A percentile compares a stretch with the other conserved stretches of the same genome.
Evolutionary conservation across 2,113 vertebrate genomes (phyloP).

Genomic region (Oryzias celebensis): DNA sequence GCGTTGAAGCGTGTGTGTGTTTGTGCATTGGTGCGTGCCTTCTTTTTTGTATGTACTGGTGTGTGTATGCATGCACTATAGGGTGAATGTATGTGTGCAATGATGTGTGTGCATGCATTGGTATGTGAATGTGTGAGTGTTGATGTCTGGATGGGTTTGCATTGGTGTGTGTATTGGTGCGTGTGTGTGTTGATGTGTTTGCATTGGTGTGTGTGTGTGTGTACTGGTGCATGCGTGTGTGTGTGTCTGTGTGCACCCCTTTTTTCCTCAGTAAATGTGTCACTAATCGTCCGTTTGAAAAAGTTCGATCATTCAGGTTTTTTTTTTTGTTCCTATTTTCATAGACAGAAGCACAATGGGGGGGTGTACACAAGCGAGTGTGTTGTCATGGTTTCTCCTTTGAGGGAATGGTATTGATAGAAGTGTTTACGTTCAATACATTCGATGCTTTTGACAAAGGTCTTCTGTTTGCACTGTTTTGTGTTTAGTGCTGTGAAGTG

Average conservation of each 20-base stretch:
- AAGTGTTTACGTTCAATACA: conserved; percentile 60
- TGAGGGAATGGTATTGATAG: conserved; percentile 42
- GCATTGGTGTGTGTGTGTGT: background rate
- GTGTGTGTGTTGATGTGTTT: background rate
- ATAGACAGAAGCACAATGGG: conserved; percentile 61
- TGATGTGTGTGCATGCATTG: background rate
- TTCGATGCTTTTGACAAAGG: conserved; percentile 41
- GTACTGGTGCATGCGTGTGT: background rate
- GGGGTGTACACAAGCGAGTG: conserved; percentile 4
- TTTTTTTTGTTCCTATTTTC: conserved; percentile 15
- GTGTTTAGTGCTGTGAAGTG: conserved; percentile 45
- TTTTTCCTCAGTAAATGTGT: conserved; percentile 18
- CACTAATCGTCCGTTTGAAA: conserved; percentile 19
- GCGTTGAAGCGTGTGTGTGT: no score
- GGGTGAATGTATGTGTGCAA: background rate
- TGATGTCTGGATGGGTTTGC: background rate
- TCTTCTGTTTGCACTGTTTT: conserved; percentile 32
- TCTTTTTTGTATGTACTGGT: no score
- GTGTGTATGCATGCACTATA: no score
- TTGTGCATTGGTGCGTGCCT: no score
- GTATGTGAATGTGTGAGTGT: background rate
- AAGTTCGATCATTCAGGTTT: conserved; percentile 13
- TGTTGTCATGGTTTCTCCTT: conserved; percentile 35
- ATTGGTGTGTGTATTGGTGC: background rate
- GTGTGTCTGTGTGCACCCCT: conserved; percentile 9